These are phyloP conservation scores for Xenopus petersii DNA, from an alignment of 2,797 vertebrate genomes.

Conservation along the genomic window DNA sequence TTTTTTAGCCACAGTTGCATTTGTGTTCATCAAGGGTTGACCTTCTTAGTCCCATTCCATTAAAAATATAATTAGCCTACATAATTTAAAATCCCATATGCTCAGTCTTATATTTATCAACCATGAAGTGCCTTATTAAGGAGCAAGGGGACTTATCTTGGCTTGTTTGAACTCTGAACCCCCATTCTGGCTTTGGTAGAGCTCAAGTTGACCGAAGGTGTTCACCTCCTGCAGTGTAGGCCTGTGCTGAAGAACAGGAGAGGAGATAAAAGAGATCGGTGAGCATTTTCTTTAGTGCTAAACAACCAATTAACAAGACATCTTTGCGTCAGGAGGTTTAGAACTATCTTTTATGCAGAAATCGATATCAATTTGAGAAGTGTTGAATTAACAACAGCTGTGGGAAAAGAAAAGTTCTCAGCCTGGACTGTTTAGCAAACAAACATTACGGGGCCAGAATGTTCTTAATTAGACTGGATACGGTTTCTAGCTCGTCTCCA, in stretches of 20 bases:
- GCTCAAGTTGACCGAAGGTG: too few relatives aligned
- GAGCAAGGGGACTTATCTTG: too few relatives aligned
- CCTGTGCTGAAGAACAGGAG: not conserved
- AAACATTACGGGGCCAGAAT: constrained; percentile 3
- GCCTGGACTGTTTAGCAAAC: constrained; percentile 14
- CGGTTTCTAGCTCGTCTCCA: not conserved
- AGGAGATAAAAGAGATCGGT: not conserved
- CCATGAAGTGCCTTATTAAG: too few relatives aligned
- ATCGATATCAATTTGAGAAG: constrained; percentile 41
- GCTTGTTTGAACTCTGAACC: too few relatives aligned
- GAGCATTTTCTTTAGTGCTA: constrained; percentile 25
- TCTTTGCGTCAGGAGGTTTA: not conserved
- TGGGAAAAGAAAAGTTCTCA: constrained; percentile 10
- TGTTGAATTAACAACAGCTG: constrained; percentile 1
- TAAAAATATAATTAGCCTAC: too few relatives aligned
- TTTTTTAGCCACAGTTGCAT: too few relatives aligned
- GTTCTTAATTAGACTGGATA: constrained; percentile 14
- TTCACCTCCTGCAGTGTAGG: not conserved
- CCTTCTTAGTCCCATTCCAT: too few relatives aligned
- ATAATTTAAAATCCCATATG: too few relatives aligned
- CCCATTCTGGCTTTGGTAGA: too few relatives aligned
- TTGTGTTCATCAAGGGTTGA: too few relatives aligned
- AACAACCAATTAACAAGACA: constrained; percentile 25
- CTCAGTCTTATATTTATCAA: too few relatives aligned
- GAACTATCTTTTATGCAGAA: constrained; percentile 17